A percentile compares a stretch with the other conserved stretches of the same genome.
Evolutionary conservation across 2,888 invertebrate species (phyloP).

Genomic region (Theretra japonica): DNA sequence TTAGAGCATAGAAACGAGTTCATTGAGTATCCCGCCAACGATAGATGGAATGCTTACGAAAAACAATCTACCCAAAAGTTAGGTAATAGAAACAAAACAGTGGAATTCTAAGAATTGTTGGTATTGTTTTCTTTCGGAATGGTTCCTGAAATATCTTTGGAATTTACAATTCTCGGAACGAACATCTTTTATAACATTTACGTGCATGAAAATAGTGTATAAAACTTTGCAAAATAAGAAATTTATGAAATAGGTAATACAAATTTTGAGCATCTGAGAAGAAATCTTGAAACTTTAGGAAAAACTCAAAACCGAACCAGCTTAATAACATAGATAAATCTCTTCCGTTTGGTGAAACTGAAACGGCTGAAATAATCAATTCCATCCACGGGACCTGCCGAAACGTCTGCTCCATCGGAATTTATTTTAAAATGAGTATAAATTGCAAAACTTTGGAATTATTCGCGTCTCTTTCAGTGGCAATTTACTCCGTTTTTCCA

Average conservation of each 20-base stretch:
- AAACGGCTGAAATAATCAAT: constrained; percentile 62
- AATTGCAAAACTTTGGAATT: constrained; percentile 78
- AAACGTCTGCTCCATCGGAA: constrained; percentile 59
- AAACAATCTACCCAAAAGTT: constrained; percentile 71
- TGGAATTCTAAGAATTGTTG: constrained; percentile 52
- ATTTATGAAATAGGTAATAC: too few relatives aligned
- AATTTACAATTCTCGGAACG: neutral
- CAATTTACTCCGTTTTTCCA: constrained; percentile 76
- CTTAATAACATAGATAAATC: constrained; percentile 11
- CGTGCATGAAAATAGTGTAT: neutral
- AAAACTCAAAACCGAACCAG: neutral
- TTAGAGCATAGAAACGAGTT: constrained; percentile 79
- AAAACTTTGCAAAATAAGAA: too few relatives aligned
- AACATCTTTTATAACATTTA: neutral
- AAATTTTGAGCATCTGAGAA: too few relatives aligned
- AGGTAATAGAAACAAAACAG: constrained; percentile 72
- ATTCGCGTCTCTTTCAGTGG: constrained; percentile 72
- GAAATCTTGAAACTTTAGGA: neutral
- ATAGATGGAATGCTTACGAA: constrained; percentile 71
- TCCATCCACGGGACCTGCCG: constrained; percentile 47
- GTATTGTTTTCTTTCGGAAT: constrained; percentile 51
- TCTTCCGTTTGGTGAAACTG: neutral
- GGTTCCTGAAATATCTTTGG: constrained; percentile 34
- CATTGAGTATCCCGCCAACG: constrained; percentile 75
- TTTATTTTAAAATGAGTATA: constrained; percentile 38